Evolutionary conservation across 2,113 vertebrate species (phyloP).

Genomic region (Nyctibius bracteatus): DNA sequence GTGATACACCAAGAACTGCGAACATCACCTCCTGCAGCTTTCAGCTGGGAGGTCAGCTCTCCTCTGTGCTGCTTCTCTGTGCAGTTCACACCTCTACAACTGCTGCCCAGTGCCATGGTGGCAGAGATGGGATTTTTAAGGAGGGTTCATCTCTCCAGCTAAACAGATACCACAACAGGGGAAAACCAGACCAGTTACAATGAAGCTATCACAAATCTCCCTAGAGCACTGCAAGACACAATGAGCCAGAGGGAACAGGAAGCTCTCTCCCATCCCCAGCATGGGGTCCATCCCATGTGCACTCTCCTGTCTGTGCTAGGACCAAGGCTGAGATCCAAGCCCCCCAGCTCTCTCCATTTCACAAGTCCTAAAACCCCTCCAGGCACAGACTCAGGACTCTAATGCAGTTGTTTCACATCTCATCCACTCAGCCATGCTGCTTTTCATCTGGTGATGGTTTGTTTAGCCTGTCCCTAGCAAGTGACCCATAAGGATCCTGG

Average conservation of each 20-base stretch:
- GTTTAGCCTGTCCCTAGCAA: constrained; percentile 51
- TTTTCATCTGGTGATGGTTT: constrained; percentile 46
- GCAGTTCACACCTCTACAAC: background rate
- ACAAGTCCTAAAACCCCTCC: background rate
- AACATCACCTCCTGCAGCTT: background rate
- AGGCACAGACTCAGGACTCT: background rate
- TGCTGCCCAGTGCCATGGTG: background rate
- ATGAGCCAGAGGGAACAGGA: background rate
- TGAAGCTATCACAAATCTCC: background rate
- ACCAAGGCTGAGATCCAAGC: background rate
- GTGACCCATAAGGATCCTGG: constrained; percentile 44
- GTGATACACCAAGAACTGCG: background rate
- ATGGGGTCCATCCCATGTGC: accelerated
- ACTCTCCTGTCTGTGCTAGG: accelerated
- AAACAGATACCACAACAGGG: accelerated
- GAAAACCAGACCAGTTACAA: background rate
- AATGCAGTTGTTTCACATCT: background rate
- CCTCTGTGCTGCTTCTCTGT: background rate
- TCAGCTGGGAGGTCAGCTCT: background rate
- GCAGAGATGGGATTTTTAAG: background rate
- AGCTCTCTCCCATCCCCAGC: background rate
- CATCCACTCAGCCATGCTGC: constrained; percentile 11
- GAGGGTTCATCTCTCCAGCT: background rate
- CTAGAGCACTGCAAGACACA: background rate
- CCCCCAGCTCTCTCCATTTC: background rate